Percentiles rank a stretch among this genome's conserved stretches.
These are phyloP conservation scores for Oncorhynchus nerka DNA, from an alignment of 2,113 vertebrate species.

Conservation along the genomic window DNA sequence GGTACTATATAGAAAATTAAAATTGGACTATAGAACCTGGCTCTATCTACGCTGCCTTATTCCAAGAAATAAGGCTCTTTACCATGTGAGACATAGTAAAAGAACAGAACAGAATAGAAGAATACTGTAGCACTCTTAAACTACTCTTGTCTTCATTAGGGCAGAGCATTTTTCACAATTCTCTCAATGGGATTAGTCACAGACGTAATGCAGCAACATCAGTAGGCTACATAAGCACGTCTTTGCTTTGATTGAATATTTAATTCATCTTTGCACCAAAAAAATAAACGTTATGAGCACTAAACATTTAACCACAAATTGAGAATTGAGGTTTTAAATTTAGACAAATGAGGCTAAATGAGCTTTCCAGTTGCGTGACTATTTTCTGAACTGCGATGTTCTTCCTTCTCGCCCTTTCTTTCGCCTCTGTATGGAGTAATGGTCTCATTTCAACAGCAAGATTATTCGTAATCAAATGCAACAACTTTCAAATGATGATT, in stretches of 20 bases:
- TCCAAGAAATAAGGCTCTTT: neutral
- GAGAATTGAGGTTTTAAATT: neutral
- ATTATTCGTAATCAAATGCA: neutral
- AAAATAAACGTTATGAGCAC: neutral
- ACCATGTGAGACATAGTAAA: neutral
- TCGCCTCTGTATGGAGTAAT: neutral
- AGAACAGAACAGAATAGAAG: neutral
- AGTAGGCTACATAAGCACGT: constrained; percentile 20
- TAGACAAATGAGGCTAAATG: neutral
- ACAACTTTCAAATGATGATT: neutral
- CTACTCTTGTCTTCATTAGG: neutral
- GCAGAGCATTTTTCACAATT: neutral
- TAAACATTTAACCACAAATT: neutral
- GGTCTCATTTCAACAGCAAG: constrained; percentile 1
- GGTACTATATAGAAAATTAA: neutral
- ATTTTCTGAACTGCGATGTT: neutral
- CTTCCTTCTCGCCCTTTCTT: neutral
- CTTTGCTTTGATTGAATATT: constrained; percentile 20
- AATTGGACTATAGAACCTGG: no score
- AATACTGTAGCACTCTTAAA: neutral
- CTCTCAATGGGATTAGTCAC: constrained; percentile 63
- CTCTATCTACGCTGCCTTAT: neutral
- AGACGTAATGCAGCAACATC: constrained; percentile 57
- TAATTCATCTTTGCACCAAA: neutral
- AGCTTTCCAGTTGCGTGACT: neutral